Percentiles rank a stretch among this genome's conserved stretches.
Evolutionary conservation across 2,888 invertebrate genomes (phyloP).

Genomic region (Alloplasta piceator): DNA sequence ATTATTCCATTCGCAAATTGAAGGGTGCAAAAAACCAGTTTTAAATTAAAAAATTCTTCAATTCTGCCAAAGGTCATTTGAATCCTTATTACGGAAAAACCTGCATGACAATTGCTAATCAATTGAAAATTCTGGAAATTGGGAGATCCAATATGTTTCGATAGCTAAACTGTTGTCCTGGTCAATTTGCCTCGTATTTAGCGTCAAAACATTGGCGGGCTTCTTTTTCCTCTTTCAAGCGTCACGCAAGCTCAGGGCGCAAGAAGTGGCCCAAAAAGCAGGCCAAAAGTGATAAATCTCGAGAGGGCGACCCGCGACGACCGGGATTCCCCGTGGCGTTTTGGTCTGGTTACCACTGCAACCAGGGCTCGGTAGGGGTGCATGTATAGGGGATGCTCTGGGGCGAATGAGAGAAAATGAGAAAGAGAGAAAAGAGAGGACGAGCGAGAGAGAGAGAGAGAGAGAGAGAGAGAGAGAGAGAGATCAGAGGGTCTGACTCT

Average conservation of each 20-base stretch:
- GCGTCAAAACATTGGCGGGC: constrained; percentile 24
- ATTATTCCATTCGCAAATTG: too few species aligned
- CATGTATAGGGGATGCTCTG: constrained; percentile 24
- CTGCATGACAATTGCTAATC: too few species aligned
- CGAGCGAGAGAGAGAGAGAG: constrained; percentile 27
- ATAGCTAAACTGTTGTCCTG: too few species aligned
- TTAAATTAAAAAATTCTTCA: too few species aligned
- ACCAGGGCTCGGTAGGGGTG: constrained; percentile 54
- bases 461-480: constrained; percentile 22
- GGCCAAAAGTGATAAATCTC: constrained; percentile 78
- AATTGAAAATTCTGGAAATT: too few species aligned
- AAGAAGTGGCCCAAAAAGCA: constrained; percentile 68
- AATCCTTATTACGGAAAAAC: too few species aligned
- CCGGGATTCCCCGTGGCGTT: constrained; percentile 64
- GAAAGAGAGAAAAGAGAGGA: constrained; percentile 50
- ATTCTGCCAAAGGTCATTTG: too few species aligned
- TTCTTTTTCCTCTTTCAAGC: constrained; percentile 13
- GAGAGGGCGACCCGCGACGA: constrained; percentile 67
- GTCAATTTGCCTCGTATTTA: background rate
- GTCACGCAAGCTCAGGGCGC: constrained; percentile 6
- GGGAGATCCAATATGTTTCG: too few species aligned
- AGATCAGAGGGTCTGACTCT: constrained; percentile 62
- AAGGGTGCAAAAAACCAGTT: too few species aligned
- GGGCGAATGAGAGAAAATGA: constrained; percentile 53
- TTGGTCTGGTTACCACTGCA: constrained; percentile 70